Percentiles rank a stretch among this genome's conserved stretches.
phyloP scores from a whole-genome alignment of 2,797 vertebrate genomes.

The Columba guinea region DNA sequence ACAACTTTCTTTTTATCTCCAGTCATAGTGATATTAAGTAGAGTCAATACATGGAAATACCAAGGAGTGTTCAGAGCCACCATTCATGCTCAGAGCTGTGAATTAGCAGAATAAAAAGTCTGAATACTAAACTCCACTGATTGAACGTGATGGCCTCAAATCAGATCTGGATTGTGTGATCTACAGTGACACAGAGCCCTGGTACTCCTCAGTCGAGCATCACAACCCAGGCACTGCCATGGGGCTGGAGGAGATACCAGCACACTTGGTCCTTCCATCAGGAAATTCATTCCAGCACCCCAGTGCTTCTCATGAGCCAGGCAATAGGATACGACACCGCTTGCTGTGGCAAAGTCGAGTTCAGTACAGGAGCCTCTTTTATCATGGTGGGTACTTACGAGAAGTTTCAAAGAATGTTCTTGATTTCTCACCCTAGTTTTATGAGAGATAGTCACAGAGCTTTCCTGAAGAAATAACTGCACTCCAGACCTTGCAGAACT shows the following conservation, averaged over 20 bases:
- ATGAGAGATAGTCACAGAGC: background rate
- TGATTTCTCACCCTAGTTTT: background rate
- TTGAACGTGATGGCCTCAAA: fast-evolving
- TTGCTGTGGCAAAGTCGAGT: background rate
- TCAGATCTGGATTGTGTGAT: background rate
- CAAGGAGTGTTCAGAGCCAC: background rate
- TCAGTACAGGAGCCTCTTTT: background rate
- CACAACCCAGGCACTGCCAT: background rate
- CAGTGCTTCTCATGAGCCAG: background rate
- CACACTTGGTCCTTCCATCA: background rate
- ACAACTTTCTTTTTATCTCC: background rate
- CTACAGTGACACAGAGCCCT: fast-evolving
- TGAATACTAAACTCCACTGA: background rate
- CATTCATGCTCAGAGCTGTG: background rate
- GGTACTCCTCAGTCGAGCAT: fast-evolving
- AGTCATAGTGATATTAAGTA: background rate
- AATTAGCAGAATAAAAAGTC: background rate
- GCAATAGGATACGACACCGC: no score
- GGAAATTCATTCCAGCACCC: background rate
- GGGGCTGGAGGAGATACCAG: background rate
- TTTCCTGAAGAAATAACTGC: background rate
- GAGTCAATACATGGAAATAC: background rate
- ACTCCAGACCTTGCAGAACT: background rate
- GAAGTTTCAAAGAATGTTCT: background rate
- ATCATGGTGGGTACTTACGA: background rate